phyloP scores from a whole-genome alignment of 2,797 vertebrate genomes.

The Melopsittacus undulatus region DNA sequence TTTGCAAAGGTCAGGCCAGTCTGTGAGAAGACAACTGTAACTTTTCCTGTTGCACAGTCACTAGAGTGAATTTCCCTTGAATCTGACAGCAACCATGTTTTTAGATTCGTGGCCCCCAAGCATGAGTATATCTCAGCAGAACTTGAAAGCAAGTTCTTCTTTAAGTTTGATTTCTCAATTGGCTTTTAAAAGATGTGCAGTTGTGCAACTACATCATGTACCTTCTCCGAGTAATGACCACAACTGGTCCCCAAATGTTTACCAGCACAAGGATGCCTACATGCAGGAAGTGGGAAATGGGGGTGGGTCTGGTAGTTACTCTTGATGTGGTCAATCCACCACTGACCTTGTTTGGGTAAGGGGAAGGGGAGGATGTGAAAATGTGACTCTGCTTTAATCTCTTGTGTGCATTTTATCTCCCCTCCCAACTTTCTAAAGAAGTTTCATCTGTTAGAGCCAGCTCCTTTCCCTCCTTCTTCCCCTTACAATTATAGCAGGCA shows the following conservation, averaged over 20 bases:
- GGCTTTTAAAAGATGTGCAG: conserved; percentile 73
- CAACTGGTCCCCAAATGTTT: conserved; percentile 81
- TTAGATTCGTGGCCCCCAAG: conserved; percentile 13
- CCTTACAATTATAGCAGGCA: conserved; percentile 44
- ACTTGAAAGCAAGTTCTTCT: conserved; percentile 65
- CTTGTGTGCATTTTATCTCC: conserved; percentile 70
- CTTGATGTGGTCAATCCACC: conserved; percentile 95
- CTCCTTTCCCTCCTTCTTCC: conserved; percentile 50
- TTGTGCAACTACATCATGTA: conserved; percentile 63
- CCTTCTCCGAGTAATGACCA: conserved; percentile 60
- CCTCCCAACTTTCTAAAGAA: conserved; percentile 69
- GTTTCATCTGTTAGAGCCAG: conserved; percentile 47
- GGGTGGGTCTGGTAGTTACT: conserved; percentile 81
- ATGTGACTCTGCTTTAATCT: conserved; percentile 76
- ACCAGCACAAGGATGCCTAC: conserved; percentile 80
- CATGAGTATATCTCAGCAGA: conserved; percentile 18
- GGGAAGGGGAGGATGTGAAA: conserved; percentile 79
- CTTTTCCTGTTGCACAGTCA: background rate
- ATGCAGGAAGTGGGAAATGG: conserved; percentile 79
- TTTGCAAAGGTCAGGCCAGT: conserved; percentile 11
- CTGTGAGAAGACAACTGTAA: background rate
- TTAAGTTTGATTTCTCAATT: conserved; percentile 47
- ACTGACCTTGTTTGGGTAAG: conserved; percentile 82
- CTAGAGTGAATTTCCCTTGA: background rate
- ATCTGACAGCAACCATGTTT: conserved; percentile 33